Percentiles rank a stretch among this genome's conserved stretches.
Evolutionary conservation across 1,140 invertebrate genomes (phyloP).

Genomic region (Anthonomus grandis): DNA sequence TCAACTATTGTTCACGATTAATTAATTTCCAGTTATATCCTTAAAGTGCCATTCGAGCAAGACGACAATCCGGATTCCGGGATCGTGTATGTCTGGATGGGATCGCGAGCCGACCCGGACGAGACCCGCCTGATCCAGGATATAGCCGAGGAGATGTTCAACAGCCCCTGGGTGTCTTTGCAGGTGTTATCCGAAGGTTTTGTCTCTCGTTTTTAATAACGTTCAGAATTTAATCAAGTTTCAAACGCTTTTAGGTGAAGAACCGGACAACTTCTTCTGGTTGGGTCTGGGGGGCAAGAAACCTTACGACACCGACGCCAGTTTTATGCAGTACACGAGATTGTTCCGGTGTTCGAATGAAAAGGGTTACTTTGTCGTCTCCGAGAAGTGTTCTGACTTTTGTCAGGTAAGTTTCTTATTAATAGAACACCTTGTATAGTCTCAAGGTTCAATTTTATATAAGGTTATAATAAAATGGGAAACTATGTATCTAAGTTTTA

Average conservation of each 20-base stretch:
- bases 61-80: conserved; percentile 84
- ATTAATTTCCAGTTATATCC: conserved; percentile 74
- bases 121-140: conserved; percentile 87
- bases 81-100: conserved; percentile 98
- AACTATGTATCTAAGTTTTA: no score
- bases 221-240: neutral
- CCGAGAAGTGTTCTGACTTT: conserved; percentile 99
- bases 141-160: conserved; percentile 92
- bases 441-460: no score
- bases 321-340: conserved; percentile 91
- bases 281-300: conserved; percentile 90
- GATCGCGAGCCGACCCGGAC: conserved; percentile 82
- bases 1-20: neutral
- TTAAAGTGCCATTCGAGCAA: conserved; percentile 94
- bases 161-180: conserved; percentile 81
- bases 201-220: neutral
- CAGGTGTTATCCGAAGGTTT: conserved; percentile 83
- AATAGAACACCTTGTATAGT: no score
- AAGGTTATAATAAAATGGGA: no score
- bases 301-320: conserved; percentile 85
- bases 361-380: conserved; percentile 98
- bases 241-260: conserved; percentile 60
- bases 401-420: conserved; percentile 86
- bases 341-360: conserved; percentile 99
- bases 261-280: conserved; percentile 99